phyloP scores from a whole-genome alignment of 2,113 vertebrate genomes.

The Platysteira castanea region DNA sequence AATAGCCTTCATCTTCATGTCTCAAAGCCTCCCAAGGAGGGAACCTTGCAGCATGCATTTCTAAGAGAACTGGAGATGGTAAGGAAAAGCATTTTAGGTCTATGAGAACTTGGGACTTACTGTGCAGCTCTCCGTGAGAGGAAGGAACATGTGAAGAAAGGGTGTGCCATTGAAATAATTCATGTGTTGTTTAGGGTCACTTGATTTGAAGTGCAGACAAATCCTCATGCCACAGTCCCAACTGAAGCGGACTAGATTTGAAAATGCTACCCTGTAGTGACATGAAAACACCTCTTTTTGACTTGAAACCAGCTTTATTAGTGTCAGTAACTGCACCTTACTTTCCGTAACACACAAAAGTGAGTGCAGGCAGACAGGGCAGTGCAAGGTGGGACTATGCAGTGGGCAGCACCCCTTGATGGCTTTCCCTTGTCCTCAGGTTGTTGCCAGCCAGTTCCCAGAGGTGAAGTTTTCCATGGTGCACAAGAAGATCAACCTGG shows the following conservation, averaged over 20 bases:
- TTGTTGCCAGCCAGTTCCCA: slow-evolving; percentile 83
- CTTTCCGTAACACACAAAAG: neutral
- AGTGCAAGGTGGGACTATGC: neutral
- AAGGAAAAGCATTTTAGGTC: neutral
- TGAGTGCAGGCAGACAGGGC: neutral
- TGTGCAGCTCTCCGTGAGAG: neutral
- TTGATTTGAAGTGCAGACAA: neutral
- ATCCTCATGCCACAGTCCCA: neutral
- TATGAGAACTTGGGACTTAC: neutral
- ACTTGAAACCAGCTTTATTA: neutral
- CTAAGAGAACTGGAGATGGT: slow-evolving; percentile 91
- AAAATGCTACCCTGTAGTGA: neutral
- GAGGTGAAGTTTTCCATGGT: slow-evolving; percentile 96
- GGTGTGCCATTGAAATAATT: neutral
- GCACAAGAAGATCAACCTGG: slow-evolving; percentile 98
- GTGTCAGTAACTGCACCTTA: neutral
- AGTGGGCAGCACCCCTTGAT: neutral
- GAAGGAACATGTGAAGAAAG: neutral
- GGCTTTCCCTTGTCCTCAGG: slow-evolving; percentile 64
- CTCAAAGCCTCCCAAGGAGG: slow-evolving; percentile 95
- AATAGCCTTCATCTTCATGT: slow-evolving; percentile 90
- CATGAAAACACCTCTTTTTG: neutral
- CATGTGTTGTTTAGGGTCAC: neutral
- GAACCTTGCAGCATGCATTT: slow-evolving; percentile 86
- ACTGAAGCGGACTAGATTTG: neutral